These are phyloP conservation scores for Channa maculata DNA, from an alignment of 2,113 vertebrate genomes.

Conservation along the genomic window DNA sequence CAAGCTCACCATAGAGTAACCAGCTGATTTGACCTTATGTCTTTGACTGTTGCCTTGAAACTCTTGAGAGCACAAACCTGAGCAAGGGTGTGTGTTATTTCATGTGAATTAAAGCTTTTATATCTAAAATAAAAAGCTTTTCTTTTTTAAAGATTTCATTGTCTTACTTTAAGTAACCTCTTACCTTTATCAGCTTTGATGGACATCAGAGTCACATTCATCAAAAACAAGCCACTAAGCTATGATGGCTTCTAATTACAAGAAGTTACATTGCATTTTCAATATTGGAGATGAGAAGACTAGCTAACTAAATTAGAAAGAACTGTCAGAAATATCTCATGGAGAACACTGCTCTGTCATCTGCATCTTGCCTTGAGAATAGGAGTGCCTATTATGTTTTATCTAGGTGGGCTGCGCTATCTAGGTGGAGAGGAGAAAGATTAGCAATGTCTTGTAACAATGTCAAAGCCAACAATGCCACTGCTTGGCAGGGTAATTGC, in stretches of 20 bases:
- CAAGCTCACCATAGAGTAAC: background rate
- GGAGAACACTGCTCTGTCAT: background rate
- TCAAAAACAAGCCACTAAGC: background rate
- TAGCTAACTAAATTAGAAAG: background rate
- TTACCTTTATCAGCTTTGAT: background rate
- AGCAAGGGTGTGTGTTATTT: background rate
- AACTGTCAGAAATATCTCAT: background rate
- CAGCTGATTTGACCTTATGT: background rate
- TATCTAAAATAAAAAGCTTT: no score
- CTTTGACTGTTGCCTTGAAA: no score
- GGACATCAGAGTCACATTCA: background rate
- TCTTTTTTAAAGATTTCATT: no score
- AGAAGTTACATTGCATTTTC: background rate
- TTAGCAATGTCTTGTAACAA: background rate
- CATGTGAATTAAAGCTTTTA: no score
- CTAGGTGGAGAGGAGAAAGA: background rate
- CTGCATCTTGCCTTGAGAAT: background rate
- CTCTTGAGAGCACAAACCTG: no score
- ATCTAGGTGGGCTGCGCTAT: background rate
- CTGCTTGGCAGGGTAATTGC: background rate
- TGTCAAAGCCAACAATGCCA: constrained; percentile 1
- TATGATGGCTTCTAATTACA: background rate
- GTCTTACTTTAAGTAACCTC: background rate
- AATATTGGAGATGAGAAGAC: background rate
- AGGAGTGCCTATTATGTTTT: constrained; percentile 12